phyloP scores from a whole-genome alignment of 2,797 vertebrate genomes.

The Lacerta agilis region DNA sequence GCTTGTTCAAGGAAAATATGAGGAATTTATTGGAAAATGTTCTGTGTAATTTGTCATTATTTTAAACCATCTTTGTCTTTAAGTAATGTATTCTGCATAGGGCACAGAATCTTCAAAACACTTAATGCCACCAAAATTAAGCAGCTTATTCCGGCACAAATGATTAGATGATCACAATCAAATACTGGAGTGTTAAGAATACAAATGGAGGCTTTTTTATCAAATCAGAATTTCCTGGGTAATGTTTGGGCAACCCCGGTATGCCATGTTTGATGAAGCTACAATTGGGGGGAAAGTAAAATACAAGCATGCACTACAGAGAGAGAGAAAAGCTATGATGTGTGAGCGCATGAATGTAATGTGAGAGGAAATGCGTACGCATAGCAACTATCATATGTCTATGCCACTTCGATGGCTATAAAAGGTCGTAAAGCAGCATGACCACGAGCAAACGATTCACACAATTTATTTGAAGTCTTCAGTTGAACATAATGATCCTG shows the following conservation, averaged over 20 bases:
- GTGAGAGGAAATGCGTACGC: background rate
- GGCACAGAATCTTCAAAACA: background rate
- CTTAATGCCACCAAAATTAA: background rate
- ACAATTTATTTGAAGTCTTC: too few species aligned
- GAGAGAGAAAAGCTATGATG: background rate
- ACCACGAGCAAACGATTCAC: background rate
- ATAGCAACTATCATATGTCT: background rate
- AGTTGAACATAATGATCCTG: too few species aligned
- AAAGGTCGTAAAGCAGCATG: background rate
- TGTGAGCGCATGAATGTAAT: background rate
- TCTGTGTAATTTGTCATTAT: background rate
- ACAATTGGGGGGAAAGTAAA: background rate
- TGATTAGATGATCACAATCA: background rate
- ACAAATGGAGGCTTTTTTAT: background rate
- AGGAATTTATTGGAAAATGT: background rate
- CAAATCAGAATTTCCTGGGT: background rate
- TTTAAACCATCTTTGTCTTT: conserved; percentile 21
- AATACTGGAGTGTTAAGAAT: too few species aligned
- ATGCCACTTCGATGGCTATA: background rate
- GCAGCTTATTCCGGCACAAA: background rate
- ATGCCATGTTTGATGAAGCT: background rate
- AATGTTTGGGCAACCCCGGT: background rate
- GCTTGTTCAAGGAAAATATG: background rate
- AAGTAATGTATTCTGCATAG: background rate
- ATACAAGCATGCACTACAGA: background rate